These are phyloP conservation scores for Cyprinodon brontotheroides DNA, from an alignment of 2,113 vertebrate species.

Conservation along the genomic window DNA sequence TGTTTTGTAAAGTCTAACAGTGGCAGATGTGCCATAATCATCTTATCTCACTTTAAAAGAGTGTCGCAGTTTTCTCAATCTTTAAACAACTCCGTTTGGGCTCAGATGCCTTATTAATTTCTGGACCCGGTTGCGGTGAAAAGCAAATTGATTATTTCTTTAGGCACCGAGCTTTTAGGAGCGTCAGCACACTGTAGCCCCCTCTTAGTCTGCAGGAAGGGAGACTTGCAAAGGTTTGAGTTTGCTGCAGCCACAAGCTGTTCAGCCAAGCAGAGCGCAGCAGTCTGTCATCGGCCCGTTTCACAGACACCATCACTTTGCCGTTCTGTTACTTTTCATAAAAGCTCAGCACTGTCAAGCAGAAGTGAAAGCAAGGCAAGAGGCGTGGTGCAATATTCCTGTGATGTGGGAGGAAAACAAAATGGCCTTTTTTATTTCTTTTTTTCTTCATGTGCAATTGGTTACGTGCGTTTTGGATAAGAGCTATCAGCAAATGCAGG, in stretches of 20 bases:
- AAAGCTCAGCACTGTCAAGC: conserved; percentile 29
- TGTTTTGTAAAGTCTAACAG: neutral
- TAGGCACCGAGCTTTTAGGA: conserved; percentile 38
- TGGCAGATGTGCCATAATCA: conserved; percentile 17
- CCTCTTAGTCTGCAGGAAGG: conserved; percentile 29
- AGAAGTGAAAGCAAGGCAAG: conserved; percentile 32
- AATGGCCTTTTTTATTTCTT: conserved; percentile 8
- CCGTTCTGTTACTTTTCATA: conserved; percentile 38
- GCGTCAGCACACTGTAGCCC: conserved; percentile 46
- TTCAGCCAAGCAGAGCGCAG: conserved; percentile 60
- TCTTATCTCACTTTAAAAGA: conserved; percentile 7
- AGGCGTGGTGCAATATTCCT: conserved; percentile 19
- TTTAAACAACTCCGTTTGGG: conserved; percentile 18
- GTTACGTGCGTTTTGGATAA: conserved; percentile 51
- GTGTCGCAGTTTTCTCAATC: conserved; percentile 13
- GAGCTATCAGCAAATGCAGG: conserved; percentile 58
- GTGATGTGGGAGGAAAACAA: conserved; percentile 23
- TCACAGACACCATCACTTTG: conserved; percentile 41
- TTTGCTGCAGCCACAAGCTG: conserved; percentile 64
- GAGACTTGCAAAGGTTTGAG: conserved; percentile 50
- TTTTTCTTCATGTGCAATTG: conserved; percentile 31
- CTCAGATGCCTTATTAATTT: conserved; percentile 29
- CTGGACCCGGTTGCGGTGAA: conserved; percentile 16
- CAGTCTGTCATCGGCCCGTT: conserved; percentile 51
- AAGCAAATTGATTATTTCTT: conserved; percentile 56